A percentile compares a stretch with the other conserved stretches of the same genome.
These are phyloP conservation scores for Oncorhynchus nerka DNA, from an alignment of 2,113 vertebrate genomes.

Conservation along the genomic window DNA sequence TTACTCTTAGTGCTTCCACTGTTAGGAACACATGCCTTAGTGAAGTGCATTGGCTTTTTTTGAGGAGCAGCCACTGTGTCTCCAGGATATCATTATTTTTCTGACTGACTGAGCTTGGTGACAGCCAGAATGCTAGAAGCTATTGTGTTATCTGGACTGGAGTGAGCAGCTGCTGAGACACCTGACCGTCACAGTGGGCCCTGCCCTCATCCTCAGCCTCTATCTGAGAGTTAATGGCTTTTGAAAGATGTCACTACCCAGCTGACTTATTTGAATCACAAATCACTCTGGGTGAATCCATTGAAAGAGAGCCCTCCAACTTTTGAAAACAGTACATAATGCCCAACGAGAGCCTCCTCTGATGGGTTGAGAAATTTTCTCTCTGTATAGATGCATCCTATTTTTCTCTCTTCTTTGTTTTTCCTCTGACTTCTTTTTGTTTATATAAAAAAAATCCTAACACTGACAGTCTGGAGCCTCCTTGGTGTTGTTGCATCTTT, in stretches of 20 bases:
- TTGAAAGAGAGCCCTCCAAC: not conserved
- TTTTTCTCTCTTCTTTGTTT: conserved; percentile 21
- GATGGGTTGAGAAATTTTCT: not conserved
- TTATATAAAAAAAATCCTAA: conserved; percentile 23
- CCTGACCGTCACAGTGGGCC: not conserved
- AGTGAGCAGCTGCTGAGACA: not conserved
- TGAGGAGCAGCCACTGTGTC: conserved; percentile 4
- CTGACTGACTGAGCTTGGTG: not conserved
- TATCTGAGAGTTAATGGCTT: not conserved
- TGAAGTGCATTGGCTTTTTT: not conserved
- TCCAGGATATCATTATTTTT: conserved; percentile 23
- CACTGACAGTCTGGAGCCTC: conserved; percentile 9
- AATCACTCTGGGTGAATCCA: not conserved
- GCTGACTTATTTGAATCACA: not conserved
- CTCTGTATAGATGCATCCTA: not conserved
- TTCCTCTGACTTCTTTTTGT: conserved; percentile 20
- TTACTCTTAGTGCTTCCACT: not conserved
- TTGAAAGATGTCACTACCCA: not conserved
- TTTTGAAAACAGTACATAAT: not conserved
- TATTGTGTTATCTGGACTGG: not conserved
- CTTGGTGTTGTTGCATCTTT: conserved; percentile 12
- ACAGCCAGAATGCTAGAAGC: not conserved
- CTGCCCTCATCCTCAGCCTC: not conserved
- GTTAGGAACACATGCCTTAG: not conserved
- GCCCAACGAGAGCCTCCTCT: not conserved